A percentile compares a stretch with the other conserved stretches of the same genome.
Conservation (phyloP, 1,140 invertebrate species). For the Caenorhabditis remanei region DNA sequence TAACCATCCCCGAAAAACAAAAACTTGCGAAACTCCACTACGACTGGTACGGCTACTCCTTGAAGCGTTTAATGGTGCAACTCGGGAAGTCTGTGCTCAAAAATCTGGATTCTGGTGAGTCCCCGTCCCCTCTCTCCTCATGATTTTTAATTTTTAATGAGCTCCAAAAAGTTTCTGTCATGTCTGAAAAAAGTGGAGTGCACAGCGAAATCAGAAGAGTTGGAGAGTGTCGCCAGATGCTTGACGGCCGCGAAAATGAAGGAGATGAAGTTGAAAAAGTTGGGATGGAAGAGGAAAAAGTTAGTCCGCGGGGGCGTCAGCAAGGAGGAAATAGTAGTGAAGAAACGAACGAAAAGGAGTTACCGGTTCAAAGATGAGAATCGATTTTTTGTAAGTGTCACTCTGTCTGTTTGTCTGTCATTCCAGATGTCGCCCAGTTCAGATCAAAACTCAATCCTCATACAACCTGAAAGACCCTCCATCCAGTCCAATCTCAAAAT, state of each 20-base stretch:
- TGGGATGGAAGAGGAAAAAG: slow-evolving; percentile 26
- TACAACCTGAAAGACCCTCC: slow-evolving; percentile 27
- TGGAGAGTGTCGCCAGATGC: slow-evolving; percentile 38
- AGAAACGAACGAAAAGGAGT: background rate
- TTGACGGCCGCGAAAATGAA: slow-evolving; percentile 37
- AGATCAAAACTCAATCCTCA: slow-evolving; percentile 1
- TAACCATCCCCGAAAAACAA: slow-evolving; percentile 29
- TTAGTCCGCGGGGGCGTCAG: background rate
- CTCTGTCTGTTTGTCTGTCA: background rate
- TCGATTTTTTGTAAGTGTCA: too few species aligned
- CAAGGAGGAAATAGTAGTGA: background rate
- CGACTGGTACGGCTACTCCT: slow-evolving; percentile 39
- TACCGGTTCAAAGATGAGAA: background rate
- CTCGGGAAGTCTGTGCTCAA: background rate
- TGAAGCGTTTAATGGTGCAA: background rate
- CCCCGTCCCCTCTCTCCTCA: background rate
- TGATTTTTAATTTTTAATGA: slow-evolving; percentile 22
- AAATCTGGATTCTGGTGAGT: slow-evolving; percentile 37
- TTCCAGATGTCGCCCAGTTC: background rate
- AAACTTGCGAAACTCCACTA: slow-evolving; percentile 32
- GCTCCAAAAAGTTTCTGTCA: background rate
- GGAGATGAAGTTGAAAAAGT: slow-evolving; percentile 42
- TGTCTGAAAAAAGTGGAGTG: slow-evolving; percentile 43
- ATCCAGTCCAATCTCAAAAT: slow-evolving; percentile 4
- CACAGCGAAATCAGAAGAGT: slow-evolving; percentile 51